phyloP scores from a whole-genome alignment of 2,888 invertebrate species.

The Sisyra nigra region DNA sequence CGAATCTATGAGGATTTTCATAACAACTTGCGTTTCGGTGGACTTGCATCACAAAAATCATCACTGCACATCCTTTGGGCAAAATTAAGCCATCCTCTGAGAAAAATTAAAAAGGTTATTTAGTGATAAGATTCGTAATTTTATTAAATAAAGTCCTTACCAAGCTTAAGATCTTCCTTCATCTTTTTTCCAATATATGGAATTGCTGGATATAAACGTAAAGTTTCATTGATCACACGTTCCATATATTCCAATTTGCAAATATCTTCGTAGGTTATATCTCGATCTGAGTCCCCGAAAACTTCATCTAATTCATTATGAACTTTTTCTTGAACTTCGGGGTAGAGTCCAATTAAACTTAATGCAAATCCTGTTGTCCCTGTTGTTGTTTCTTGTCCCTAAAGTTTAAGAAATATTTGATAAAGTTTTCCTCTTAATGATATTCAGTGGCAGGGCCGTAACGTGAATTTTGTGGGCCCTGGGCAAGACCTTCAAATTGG shows the following conservation, averaged over 20 bases:
- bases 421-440: background rate
- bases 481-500: too few species aligned
- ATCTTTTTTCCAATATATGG: conserved; percentile 14
- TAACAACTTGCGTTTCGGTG: conserved; percentile 46
- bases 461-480: too few species aligned
- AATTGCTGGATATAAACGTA: conserved; percentile 17
- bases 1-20: conserved; percentile 45
- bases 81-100: conserved; percentile 13
- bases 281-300: conserved; percentile 14
- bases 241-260: conserved; percentile 17
- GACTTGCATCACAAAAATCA: conserved; percentile 22
- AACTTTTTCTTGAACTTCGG: conserved; percentile 12
- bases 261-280: conserved; percentile 16
- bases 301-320: conserved; percentile 10
- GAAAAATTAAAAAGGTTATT: background rate
- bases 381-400: conserved; percentile 19
- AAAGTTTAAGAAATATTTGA: conserved; percentile 7
- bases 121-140: too few species aligned
- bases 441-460: background rate
- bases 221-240: conserved; percentile 18
- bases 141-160: too few species aligned
- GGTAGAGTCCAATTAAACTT: conserved; percentile 15
- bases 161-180: conserved; percentile 13
- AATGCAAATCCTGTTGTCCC: conserved; percentile 16
- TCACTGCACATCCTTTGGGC: conserved; percentile 14